Evolutionary conservation across 2,888 invertebrate genomes (phyloP).

Genomic region (Resseliella maxima): DNA sequence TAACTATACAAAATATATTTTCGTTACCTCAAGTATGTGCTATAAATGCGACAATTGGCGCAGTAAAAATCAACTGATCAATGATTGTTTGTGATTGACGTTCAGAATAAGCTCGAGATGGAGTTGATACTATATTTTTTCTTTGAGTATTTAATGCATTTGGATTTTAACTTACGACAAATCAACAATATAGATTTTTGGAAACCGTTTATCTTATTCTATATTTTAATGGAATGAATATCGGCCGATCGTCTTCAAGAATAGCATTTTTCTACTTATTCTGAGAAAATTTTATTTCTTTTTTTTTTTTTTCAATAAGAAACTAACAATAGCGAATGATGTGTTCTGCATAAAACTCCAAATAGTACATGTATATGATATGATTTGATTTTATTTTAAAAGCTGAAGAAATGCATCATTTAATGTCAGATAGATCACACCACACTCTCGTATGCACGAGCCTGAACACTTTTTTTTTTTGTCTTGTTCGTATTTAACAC

Average conservation of each 20-base stretch:
- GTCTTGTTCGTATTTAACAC: neutral
- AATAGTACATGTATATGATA: neutral
- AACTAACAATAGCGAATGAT: neutral
- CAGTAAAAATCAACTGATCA: constrained; percentile 35
- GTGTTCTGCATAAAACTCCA: neutral
- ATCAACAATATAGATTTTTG: no score
- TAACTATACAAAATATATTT: neutral
- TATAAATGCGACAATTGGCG: constrained; percentile 48
- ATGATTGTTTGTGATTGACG: constrained; percentile 25
- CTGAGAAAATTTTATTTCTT: no score
- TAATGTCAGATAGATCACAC: constrained; percentile 28
- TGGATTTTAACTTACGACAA: neutral
- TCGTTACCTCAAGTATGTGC: constrained; percentile 17
- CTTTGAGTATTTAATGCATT: neutral
- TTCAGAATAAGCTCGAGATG: neutral
- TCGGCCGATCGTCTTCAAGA: no score
- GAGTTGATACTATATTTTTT: neutral
- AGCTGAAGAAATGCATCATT: constrained; percentile 21
- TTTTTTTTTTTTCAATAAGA: no score
- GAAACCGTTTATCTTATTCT: no score
- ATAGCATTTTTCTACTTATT: no score
- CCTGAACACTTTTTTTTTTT: neutral
- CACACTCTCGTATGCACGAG: constrained; percentile 11
- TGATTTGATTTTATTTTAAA: neutral
- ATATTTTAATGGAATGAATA: no score